Evolutionary conservation across 2,888 invertebrate species (phyloP).

Genomic region (Xestia xanthographa): DNA sequence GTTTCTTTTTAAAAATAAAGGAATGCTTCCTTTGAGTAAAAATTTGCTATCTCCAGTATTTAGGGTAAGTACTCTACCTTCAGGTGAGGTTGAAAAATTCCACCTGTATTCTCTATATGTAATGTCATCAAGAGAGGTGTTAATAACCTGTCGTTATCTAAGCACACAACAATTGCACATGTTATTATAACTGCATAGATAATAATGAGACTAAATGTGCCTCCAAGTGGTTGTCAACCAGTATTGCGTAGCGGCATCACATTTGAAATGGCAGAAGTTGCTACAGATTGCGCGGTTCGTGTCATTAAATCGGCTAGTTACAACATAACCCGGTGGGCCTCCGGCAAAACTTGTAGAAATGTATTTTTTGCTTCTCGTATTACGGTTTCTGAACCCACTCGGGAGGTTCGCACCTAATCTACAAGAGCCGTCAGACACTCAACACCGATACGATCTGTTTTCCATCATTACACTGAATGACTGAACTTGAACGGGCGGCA

Average conservation of each 20-base stretch:
- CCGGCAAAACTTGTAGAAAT: conserved; percentile 49
- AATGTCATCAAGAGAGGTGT: background rate
- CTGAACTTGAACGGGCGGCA: conserved; percentile 58
- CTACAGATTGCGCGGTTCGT: conserved; percentile 42
- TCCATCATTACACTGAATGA: conserved; percentile 72
- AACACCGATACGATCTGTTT: conserved; percentile 79
- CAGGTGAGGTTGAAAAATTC: no score
- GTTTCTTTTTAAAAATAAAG: no score
- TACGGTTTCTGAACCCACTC: conserved; percentile 64
- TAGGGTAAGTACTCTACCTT: no score
- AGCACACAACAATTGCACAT: conserved; percentile 4
- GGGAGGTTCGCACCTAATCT: conserved; percentile 77
- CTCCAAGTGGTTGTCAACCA: conserved; percentile 20
- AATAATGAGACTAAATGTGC: conserved; percentile 17
- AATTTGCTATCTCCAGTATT: no score
- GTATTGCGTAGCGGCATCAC: conserved; percentile 23
- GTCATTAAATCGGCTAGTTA: conserved; percentile 57
- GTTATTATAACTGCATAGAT: background rate
- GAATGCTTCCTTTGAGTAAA: no score
- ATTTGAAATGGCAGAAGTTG: conserved; percentile 41
- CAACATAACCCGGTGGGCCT: conserved; percentile 60
- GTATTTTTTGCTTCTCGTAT: conserved; percentile 65
- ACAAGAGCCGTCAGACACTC: conserved; percentile 76
- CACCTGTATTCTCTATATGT: background rate
- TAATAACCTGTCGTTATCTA: conserved; percentile 20